These are phyloP conservation scores for Rhogogaster chlorosoma DNA, from an alignment of 2,888 invertebrate genomes.

Conservation along the genomic window DNA sequence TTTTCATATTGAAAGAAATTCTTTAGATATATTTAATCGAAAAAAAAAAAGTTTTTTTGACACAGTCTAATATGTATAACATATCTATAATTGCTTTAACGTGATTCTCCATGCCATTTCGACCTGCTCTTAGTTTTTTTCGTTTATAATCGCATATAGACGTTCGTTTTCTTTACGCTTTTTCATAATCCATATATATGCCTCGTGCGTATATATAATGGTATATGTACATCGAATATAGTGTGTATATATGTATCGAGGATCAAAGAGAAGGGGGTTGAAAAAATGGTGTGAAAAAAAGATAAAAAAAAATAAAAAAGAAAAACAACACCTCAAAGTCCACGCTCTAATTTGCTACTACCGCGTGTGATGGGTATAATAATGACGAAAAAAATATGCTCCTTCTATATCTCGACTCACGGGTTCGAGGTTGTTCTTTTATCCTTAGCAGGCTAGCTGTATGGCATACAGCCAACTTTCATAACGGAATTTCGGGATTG, in stretches of 20 bases:
- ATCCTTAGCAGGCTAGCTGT: background rate
- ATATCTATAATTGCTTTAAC: background rate
- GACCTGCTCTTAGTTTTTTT: background rate
- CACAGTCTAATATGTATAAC: too few relatives aligned
- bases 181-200: too few relatives aligned
- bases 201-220: too few relatives aligned
- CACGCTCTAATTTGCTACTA: background rate
- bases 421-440: background rate
- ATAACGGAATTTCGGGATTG: background rate
- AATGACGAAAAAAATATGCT: constrained; percentile 5
- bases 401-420: background rate
- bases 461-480: background rate
- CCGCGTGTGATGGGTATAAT: background rate
- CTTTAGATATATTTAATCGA: too few relatives aligned
- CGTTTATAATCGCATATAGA: background rate
- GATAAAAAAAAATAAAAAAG: background rate
- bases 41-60: too few relatives aligned
- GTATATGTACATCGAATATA: background rate
- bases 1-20: too few relatives aligned
- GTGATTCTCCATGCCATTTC: background rate
- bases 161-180: background rate
- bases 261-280: background rate
- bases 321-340: background rate
- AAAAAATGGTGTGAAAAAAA: background rate
- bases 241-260: background rate